Evolutionary conservation across 2,888 invertebrate genomes (phyloP).

Genomic region (Ophioninae sp.): DNA sequence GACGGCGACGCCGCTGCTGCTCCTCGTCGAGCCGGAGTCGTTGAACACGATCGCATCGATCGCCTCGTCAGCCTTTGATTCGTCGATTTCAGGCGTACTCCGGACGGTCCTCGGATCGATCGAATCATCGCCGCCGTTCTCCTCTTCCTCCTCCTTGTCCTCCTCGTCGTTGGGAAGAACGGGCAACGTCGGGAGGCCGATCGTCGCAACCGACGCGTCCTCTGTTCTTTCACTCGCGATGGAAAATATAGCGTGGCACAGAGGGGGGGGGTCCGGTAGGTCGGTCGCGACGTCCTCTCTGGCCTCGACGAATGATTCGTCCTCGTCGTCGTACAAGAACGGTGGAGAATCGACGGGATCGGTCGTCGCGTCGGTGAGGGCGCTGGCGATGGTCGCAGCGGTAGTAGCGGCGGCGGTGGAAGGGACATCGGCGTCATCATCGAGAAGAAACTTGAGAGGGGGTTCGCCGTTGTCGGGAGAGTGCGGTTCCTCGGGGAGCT

Average conservation of each 20-base stretch:
- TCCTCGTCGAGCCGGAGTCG: no score
- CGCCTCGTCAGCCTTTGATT: no score
- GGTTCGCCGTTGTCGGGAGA: slow-evolving; percentile 9
- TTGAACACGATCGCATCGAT: no score
- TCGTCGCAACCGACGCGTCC: not conserved
- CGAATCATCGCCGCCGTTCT: not conserved
- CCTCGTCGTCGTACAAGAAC: slow-evolving; percentile 36
- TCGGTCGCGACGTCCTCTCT: slow-evolving; percentile 41
- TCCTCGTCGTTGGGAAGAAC: slow-evolving; percentile 1
- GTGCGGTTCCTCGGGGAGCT: slow-evolving; percentile 31
- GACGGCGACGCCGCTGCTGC: no score
- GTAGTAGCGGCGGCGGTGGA: no score
- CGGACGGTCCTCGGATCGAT: not conserved
- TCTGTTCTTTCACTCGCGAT: slow-evolving; percentile 39
- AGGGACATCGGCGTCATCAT: not conserved
- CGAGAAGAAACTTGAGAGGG: slow-evolving; percentile 18
- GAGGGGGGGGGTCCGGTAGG: slow-evolving; percentile 42
- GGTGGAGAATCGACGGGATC: slow-evolving; percentile 17
- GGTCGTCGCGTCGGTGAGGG: not conserved
- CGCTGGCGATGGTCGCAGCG: not conserved
- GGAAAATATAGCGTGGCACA: slow-evolving; percentile 36
- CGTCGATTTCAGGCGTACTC: slow-evolving; percentile 15
- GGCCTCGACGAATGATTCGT: slow-evolving; percentile 20
- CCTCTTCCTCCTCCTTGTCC: not conserved
- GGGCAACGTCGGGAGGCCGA: not conserved